Evolutionary conservation across 2,888 invertebrate genomes (phyloP).

Genomic region (Drosophila pegasa): DNA sequence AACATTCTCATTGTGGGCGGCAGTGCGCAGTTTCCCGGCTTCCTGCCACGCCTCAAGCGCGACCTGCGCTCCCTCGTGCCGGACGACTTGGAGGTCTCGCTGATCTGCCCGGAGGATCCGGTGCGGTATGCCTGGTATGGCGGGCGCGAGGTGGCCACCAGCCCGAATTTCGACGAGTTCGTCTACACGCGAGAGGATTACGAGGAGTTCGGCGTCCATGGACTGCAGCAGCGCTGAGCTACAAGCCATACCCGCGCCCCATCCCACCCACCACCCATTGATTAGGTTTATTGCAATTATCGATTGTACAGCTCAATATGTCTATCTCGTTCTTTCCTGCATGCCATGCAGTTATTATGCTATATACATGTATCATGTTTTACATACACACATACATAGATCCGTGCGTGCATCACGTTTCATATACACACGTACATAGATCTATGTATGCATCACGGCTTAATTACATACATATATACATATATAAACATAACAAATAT

Average conservation of each 20-base stretch:
- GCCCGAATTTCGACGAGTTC: slow-evolving; percentile 89
- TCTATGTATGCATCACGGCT: not conserved
- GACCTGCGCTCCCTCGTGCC: slow-evolving; percentile 93
- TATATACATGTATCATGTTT: not conserved
- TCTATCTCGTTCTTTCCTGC: not conserved
- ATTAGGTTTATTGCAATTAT: slow-evolving; percentile 12
- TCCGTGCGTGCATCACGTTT: not conserved
- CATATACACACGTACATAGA: not conserved
- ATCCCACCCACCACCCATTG: not conserved
- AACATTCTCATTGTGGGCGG: slow-evolving; percentile 95
- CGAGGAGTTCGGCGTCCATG: slow-evolving; percentile 91
- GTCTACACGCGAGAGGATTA: slow-evolving; percentile 94
- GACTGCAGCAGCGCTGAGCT: slow-evolving; percentile 55
- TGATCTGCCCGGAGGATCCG: slow-evolving; percentile 90
- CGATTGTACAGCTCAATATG: slow-evolving; percentile 17
- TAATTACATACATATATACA: not conserved
- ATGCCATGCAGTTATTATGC: not conserved
- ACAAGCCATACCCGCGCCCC: not conserved
- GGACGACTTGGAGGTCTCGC: slow-evolving; percentile 91
- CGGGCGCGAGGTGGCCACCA: slow-evolving; percentile 90
- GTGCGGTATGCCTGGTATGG: slow-evolving; percentile 95
- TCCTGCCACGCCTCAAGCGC: slow-evolving; percentile 90
- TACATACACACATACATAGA: not conserved
- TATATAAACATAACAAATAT: not conserved
- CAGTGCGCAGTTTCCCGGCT: slow-evolving; percentile 92